phyloP scores from a whole-genome alignment of 2,113 vertebrate species.

The Dasyornis broadbenti region DNA sequence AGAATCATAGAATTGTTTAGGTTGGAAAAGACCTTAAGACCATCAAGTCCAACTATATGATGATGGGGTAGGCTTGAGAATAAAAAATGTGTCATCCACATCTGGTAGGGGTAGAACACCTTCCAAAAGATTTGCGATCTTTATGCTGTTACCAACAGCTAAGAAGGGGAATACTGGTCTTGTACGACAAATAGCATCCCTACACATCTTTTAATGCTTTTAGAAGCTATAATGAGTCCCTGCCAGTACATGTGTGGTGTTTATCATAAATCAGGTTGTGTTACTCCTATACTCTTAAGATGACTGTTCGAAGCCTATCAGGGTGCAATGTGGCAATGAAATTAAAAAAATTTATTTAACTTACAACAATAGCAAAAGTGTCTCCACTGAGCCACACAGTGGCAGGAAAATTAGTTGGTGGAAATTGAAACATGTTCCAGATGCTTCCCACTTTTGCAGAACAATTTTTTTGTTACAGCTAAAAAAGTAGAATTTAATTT shows the following conservation, averaged over 20 bases:
- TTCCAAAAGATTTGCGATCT: neutral
- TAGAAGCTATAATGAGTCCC: neutral
- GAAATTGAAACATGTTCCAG: neutral
- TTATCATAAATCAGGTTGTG: neutral
- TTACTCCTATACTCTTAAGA: neutral
- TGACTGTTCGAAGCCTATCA: neutral
- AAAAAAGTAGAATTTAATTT: neutral
- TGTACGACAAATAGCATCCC: neutral
- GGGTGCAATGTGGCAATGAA: neutral
- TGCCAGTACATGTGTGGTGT: neutral
- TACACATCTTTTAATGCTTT: neutral
- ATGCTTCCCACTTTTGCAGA: neutral
- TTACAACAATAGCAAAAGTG: neutral
- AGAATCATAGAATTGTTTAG: neutral
- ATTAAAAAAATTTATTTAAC: neutral
- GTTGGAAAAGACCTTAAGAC: neutral
- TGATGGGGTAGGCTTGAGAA: neutral
- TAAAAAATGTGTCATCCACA: neutral
- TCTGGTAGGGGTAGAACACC: accelerated
- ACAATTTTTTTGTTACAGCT: neutral
- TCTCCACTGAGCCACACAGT: neutral
- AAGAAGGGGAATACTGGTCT: neutral
- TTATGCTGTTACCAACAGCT: neutral
- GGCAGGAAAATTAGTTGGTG: neutral
- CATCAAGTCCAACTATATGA: neutral